These are phyloP conservation scores for Pavo muticus DNA, from an alignment of 2,113 vertebrate genomes.

Conservation along the genomic window DNA sequence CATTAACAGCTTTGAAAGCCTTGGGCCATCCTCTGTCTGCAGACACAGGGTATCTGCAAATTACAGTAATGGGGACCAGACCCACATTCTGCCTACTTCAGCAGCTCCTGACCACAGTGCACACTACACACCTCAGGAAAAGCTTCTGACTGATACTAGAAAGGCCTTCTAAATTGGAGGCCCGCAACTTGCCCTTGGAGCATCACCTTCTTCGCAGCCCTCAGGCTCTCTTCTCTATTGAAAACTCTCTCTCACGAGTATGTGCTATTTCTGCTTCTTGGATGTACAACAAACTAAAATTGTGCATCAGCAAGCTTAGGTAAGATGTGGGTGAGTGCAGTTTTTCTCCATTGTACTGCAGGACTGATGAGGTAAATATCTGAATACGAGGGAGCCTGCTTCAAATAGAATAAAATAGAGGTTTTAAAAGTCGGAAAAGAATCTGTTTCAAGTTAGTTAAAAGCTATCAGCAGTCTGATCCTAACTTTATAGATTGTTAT, in stretches of 20 bases:
- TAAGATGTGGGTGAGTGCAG: background rate
- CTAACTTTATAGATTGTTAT: background rate
- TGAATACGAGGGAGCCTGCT: background rate
- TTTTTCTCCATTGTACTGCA: background rate
- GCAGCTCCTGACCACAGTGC: slow-evolving; percentile 31
- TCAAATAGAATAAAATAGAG: background rate
- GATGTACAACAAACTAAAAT: background rate
- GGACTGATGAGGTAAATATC: background rate
- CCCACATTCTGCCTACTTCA: slow-evolving; percentile 38
- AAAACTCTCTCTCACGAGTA: background rate
- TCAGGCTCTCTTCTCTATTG: slow-evolving; percentile 14
- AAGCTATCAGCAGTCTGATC: background rate
- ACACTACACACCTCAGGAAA: background rate
- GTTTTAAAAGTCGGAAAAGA: background rate
- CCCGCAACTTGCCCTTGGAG: background rate
- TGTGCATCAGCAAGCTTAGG: background rate
- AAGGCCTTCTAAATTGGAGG: slow-evolving; percentile 1
- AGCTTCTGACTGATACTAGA: background rate
- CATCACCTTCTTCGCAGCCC: background rate
- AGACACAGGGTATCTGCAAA: slow-evolving; percentile 20
- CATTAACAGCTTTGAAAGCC: slow-evolving; percentile 47
- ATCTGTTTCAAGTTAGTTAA: background rate
- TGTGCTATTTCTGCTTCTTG: slow-evolving; percentile 2
- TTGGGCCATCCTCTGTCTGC: background rate
- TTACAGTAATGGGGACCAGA: slow-evolving; percentile 59